phyloP scores from a whole-genome alignment of 2,888 invertebrate species.

The Bursaphelenchus okinawaensis region DNA sequence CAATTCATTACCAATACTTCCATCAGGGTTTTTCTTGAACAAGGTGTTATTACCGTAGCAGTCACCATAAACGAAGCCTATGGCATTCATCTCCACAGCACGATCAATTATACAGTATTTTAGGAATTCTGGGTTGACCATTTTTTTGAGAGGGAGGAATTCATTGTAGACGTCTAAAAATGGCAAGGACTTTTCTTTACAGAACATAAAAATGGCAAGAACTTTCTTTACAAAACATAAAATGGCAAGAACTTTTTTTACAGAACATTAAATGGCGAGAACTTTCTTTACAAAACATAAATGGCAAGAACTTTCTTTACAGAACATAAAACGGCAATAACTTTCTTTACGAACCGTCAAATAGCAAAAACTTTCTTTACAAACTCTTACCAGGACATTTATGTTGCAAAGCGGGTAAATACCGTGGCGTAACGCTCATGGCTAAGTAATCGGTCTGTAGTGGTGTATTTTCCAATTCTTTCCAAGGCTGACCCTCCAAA shows the following conservation, averaged over 20 bases:
- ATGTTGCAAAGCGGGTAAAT: background rate
- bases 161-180: background rate
- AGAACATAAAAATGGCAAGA: background rate
- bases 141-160: background rate
- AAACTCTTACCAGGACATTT: background rate
- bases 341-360: too few species aligned
- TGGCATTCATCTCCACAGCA: background rate
- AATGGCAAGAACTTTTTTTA: too few species aligned
- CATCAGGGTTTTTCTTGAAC: conserved; percentile 10
- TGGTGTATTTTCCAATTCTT: background rate
- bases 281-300: too few species aligned
- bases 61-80: conserved; percentile 4
- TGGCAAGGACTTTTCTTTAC: too few species aligned
- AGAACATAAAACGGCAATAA: too few species aligned
- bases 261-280: too few species aligned
- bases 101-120: background rate
- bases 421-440: background rate
- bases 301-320: too few species aligned
- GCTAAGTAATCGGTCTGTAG: background rate
- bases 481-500: background rate
- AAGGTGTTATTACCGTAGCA: conserved; percentile 10
- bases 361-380: too few species aligned
- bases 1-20: background rate
- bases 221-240: too few species aligned
- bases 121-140: background rate